Percentiles rank a stretch among this genome's conserved stretches.
phyloP scores from a whole-genome alignment of 2,888 invertebrate species.

The Himalopsyche anomala region DNA sequence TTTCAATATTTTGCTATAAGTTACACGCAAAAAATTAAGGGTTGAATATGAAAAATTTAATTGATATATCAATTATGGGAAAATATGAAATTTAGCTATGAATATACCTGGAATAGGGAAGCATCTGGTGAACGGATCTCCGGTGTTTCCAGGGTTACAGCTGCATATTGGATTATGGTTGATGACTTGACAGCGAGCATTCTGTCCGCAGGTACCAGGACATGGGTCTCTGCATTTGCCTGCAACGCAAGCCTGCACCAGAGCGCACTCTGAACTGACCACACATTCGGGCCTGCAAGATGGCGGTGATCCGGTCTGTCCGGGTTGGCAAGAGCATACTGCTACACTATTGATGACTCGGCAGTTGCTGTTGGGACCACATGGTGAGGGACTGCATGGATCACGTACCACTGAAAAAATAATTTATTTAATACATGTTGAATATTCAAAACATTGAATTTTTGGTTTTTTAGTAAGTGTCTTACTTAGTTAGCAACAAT shows the following conservation, averaged over 20 bases:
- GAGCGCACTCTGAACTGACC: conserved; percentile 81
- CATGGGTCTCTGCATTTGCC: conserved; percentile 83
- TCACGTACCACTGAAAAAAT: conserved; percentile 67
- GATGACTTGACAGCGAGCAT: conserved; percentile 82
- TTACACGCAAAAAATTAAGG: too few species aligned
- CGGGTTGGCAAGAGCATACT: conserved; percentile 79
- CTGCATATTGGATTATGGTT: conserved; percentile 84
- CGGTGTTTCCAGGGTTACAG: conserved; percentile 78
- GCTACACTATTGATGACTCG: conserved; percentile 77
- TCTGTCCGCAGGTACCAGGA: conserved; percentile 82
- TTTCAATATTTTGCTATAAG: too few species aligned
- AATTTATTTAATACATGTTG: background rate
- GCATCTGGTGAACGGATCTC: conserved; percentile 82
- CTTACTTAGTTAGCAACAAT: too few species aligned
- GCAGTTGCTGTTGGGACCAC: conserved; percentile 82
- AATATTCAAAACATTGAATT: background rate
- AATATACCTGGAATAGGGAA: conserved; percentile 76
- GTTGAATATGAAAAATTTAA: too few species aligned
- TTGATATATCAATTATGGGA: background rate
- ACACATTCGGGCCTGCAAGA: conserved; percentile 83
- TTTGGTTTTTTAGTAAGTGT: too few species aligned
- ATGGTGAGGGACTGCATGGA: conserved; percentile 83
- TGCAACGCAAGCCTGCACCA: conserved; percentile 80
- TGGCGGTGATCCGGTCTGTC: conserved; percentile 80
- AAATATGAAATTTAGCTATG: conserved; percentile 62